Base-by-base conservation (phyloP, 1,140 invertebrate genomes). In the Micrasema minimum region DNA sequence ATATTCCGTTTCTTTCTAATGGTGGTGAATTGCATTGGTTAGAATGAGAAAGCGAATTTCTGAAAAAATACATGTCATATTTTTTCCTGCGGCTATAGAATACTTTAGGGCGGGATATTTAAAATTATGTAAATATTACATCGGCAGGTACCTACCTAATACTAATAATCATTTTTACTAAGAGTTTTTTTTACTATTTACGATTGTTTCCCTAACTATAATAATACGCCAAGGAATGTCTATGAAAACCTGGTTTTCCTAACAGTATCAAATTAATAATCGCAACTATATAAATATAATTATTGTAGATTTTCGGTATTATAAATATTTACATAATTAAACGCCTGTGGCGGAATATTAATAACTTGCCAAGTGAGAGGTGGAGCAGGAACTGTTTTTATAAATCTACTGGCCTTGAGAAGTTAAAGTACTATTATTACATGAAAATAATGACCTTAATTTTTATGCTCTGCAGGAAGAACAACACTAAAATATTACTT, bases 361-460 rank as follows among this genome's bases (percentile, higher is more conserved):
- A 18, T n/a, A 22, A 26, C 1, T 53, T 38, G 18, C 22, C 11
- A 11, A 26, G 38, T 31, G 59, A 64, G 59, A 61, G 57, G 57
- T n/a, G 35, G 35, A 64, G 41, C 43, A 64, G 59, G 59, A 64
- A 64, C 14, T 46, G 43, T 59, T 59, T 59, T 59, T 59, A 59
- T 45, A 16, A 64, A 64, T 26, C 43, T 64, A 11, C 16, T 46
- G 59, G 43, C 59, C 59, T 64, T 64, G 59, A 46, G 7, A n/a
- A 48, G 46, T 31, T 26, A 46, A 64, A 62, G 23, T 12, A 26
- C 11, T 26, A 35, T 64, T 18, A 57, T 7, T 57, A 57, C 23
- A 31, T 7, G 3, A 61, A 12, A 20, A 61, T 16, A 61, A 43
- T 41, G 57, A 43, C 57, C 57, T 61, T 22, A 61, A 59, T 18